Conservation (phyloP, 2,797 vertebrate genomes). For the Xenops minutus region DNA sequence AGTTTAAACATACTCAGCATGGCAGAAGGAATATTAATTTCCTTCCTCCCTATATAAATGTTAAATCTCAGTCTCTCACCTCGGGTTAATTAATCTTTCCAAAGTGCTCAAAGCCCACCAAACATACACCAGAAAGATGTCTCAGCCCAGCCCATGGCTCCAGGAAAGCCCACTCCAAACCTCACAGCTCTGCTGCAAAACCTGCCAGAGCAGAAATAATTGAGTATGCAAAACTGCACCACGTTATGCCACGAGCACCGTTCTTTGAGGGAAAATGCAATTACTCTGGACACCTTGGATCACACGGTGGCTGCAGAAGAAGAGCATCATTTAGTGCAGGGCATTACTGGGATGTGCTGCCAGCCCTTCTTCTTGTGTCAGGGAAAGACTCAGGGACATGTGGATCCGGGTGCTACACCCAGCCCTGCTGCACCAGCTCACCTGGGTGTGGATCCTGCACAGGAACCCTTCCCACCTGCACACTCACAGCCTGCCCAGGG, state of each 20-base stretch:
- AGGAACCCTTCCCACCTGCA: fast-evolving
- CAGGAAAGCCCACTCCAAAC: neutral
- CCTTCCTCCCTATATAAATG: neutral
- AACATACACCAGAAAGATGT: neutral
- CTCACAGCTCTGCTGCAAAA: neutral
- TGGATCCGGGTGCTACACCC: fast-evolving
- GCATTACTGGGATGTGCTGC: neutral
- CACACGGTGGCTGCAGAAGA: neutral
- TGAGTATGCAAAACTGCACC: neutral
- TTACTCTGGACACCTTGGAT: neutral
- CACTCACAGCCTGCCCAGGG: neutral
- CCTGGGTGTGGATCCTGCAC: fast-evolving
- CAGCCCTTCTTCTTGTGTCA: neutral
- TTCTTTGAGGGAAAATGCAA: neutral
- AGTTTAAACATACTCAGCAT: slow-evolving; percentile 28
- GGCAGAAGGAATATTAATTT: slow-evolving; percentile 29
- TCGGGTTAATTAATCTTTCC: slow-evolving; percentile 36
- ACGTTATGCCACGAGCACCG: fast-evolving
- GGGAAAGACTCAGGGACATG: neutral
- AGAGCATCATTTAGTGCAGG: neutral
- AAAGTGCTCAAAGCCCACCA: neutral
- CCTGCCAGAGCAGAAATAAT: neutral
- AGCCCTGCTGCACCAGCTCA: neutral
- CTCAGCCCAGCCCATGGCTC: neutral
- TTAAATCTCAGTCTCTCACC: neutral